phyloP scores from a whole-genome alignment of 2,113 vertebrate species.

The Cebus imitator region DNA sequence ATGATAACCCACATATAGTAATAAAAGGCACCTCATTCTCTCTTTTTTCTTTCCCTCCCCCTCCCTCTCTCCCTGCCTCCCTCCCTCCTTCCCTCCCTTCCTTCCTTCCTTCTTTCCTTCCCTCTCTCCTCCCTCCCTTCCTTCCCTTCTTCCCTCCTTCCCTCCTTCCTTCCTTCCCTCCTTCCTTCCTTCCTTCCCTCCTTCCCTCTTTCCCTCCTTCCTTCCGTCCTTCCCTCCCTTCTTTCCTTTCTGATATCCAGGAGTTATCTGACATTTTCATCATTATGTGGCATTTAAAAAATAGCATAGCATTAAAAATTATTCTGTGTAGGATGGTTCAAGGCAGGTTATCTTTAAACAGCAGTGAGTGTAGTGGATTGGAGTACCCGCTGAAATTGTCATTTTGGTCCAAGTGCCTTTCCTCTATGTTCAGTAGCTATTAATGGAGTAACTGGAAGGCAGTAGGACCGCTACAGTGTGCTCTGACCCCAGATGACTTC shows the following conservation, averaged over 20 bases:
- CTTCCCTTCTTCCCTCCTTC: background rate
- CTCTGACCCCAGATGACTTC: background rate
- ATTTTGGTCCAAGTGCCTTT: background rate
- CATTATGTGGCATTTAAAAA: background rate
- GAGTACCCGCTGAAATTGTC: background rate
- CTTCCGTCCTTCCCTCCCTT: background rate
- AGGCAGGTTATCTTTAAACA: background rate
- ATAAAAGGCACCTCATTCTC: background rate
- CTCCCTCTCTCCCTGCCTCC: background rate
- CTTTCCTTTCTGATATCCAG: background rate
- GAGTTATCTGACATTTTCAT: background rate
- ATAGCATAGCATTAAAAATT: background rate
- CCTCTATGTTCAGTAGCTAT: slow-evolving; percentile 27
- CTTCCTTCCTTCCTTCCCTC: fast-evolving
- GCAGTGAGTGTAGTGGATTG: background rate
- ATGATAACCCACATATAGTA: background rate
- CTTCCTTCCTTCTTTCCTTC: fast-evolving
- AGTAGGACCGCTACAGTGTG: background rate
- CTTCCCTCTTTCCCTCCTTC: fast-evolving
- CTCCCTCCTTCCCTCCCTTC: no score
- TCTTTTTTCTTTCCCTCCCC: background rate
- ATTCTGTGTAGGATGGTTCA: background rate
- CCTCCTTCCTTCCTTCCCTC: background rate
- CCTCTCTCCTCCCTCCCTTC: background rate
- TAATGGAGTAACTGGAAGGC: slow-evolving; percentile 38